Conservation (phyloP, 2,113 vertebrate genomes). For the Pangasianodon hypophthalmus region DNA sequence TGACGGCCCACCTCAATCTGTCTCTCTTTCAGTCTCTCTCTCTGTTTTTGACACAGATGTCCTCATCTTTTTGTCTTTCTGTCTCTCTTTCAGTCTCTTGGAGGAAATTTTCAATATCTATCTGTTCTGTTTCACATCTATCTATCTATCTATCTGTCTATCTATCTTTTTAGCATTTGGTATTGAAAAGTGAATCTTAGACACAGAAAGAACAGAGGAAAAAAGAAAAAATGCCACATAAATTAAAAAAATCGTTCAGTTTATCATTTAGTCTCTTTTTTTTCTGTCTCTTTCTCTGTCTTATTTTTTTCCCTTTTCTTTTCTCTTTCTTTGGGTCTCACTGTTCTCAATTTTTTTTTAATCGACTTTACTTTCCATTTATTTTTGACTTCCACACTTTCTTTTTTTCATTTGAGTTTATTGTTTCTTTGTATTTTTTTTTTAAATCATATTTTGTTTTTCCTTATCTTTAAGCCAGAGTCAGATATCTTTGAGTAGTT, state of each 20-base stretch:
- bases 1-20: conserved; percentile 47
- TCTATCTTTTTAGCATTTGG: not conserved
- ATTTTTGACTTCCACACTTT: not conserved
- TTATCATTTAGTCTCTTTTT: not conserved
- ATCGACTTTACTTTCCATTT: not conserved
- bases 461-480: too few species aligned
- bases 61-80: not conserved
- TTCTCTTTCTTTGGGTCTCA: not conserved
- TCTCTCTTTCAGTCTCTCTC: conserved; percentile 21
- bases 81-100: not conserved
- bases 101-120: not conserved
- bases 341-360: not conserved
- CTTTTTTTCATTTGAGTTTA: too few species aligned
- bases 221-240: not conserved
- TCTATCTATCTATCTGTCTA: not conserved
- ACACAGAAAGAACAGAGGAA: not conserved
- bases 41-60: conserved; percentile 6
- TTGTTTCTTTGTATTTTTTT: too few species aligned
- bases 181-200: not conserved
- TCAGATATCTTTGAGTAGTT: too few species aligned
- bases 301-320: not conserved
- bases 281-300: not conserved
- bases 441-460: too few species aligned
- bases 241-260: too few species aligned
- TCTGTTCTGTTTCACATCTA: not conserved